Conservation (phyloP, 2,888 invertebrate genomes). For the Acanthosepion lycidas region DNA sequence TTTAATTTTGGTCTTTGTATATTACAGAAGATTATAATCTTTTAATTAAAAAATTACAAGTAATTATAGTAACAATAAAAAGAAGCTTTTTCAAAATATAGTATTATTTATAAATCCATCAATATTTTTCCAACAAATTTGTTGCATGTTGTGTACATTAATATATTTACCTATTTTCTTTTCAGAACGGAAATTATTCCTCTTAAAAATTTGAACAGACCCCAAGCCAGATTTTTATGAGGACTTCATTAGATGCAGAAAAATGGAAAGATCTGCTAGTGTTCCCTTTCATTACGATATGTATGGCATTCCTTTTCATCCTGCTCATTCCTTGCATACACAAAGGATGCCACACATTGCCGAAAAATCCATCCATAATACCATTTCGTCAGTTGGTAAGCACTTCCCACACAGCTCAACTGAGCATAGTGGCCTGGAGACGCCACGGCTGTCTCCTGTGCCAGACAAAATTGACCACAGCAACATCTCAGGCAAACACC, state of each 20-base stretch:
- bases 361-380: constrained; percentile 39
- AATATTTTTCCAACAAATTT: not conserved
- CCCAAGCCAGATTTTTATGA: not conserved
- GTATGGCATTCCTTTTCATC: constrained; percentile 35
- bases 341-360: constrained; percentile 42
- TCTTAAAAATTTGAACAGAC: not conserved
- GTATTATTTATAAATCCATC: too few relatives aligned
- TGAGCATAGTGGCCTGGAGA: not conserved
- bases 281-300: constrained; percentile 39
- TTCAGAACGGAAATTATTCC: not conserved
- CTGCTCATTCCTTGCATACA: constrained; percentile 2
- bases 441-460: not conserved
- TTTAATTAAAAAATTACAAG: too few relatives aligned
- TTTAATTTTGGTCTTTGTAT: too few relatives aligned
- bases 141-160: not conserved
- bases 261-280: constrained; percentile 24
- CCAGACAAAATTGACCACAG: not conserved
- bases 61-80: too few relatives aligned
- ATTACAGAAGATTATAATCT: too few relatives aligned
- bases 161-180: not conserved
- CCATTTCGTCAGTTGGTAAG: not conserved
- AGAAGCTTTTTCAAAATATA: too few relatives aligned
- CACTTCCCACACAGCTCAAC: constrained; percentile 34
- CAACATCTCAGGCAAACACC: constrained; percentile 40
- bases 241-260: not conserved